Base-by-base conservation (phyloP, 2,113 vertebrate species). In the Prunella fulvescens region DNA sequence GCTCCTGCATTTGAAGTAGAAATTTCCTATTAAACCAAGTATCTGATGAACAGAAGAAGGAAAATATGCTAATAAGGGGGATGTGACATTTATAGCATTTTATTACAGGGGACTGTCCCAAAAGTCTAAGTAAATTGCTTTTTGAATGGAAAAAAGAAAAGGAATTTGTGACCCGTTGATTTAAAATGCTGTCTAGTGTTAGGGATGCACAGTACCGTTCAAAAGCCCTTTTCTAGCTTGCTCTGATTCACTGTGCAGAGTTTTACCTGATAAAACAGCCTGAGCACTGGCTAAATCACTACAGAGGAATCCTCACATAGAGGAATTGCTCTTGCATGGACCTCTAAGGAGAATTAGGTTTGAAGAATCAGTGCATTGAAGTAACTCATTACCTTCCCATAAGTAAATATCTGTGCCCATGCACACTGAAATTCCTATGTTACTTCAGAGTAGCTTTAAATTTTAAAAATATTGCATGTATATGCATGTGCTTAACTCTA, bases 391-490 rank as follows among this genome's bases (percentile, higher is more conserved):
- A 76, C 44, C 48, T 78, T 86, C 69, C 86, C 64, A 45, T 29
- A 47, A 80, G 56, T 69, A 61, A 81, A 80, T 35, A 40, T 65
- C 58, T 62, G 47, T 92, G 76, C 80, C 69, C 39, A 12, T 33
- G 78, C 86, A 76, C 91, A 67, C 53, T 89, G 65, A 65, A 83
- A 66, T 81, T 78, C 61, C 64, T 58, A 0, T 14, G 31, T 81
- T 81, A 76, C 65, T 94, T 90, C 88, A 81, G 29, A 64, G 57
- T 88, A 81, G 80, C 83, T 92, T 96, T 92, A 86, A 94, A 90
- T 82, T 95, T 93, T 39, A 62, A 96, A 95, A 97, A 81, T 73
- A 66, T 1, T 86, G 91, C 95, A 97, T 97, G 96, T 94, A 64
- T 76, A 81, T 8, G 72, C 81, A 96, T 94, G 92, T 92, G 65